Conservation (phyloP, 2,888 invertebrate genomes). For the Sphaerophoria taeniata region DNA sequence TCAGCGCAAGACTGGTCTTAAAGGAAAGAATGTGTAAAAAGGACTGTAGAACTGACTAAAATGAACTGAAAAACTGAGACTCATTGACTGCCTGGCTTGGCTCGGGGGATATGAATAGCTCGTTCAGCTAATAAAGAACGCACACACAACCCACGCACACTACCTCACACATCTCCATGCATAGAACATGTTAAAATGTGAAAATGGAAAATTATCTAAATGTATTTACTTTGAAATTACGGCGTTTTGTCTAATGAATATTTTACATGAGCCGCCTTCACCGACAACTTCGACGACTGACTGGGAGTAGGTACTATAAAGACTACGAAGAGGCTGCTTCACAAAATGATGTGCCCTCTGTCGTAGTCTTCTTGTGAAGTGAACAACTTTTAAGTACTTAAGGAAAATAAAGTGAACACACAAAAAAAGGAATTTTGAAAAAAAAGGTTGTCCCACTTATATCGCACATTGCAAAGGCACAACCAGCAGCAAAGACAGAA, state of each 20-base stretch:
- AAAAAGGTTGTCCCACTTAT: constrained; percentile 68
- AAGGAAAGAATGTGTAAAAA: constrained; percentile 28
- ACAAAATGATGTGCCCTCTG: constrained; percentile 1
- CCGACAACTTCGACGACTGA: neutral
- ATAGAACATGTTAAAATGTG: constrained; percentile 54
- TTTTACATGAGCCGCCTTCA: constrained; percentile 54
- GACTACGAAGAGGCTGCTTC: neutral
- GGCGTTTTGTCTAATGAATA: constrained; percentile 72
- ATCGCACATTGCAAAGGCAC: constrained; percentile 5
- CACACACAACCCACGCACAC: constrained; percentile 50
- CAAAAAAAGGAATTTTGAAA: constrained; percentile 10
- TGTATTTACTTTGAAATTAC: constrained; percentile 73
- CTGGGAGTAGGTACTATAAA: neutral
- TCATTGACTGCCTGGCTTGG: constrained; percentile 49
- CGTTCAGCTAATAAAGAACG: constrained; percentile 66
- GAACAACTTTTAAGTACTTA: constrained; percentile 68
- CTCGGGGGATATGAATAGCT: constrained; percentile 17
- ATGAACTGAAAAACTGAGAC: constrained; percentile 23
- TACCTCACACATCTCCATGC: constrained; percentile 13
- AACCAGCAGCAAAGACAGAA: neutral
- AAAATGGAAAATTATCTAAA: constrained; percentile 74
- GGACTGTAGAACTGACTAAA: constrained; percentile 53
- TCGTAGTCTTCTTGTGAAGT: constrained; percentile 45
- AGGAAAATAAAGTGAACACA: constrained; percentile 31
- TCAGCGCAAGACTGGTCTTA: constrained; percentile 8